phyloP scores from a whole-genome alignment of 2,797 vertebrate species.

The Lutjanus campechanus region DNA sequence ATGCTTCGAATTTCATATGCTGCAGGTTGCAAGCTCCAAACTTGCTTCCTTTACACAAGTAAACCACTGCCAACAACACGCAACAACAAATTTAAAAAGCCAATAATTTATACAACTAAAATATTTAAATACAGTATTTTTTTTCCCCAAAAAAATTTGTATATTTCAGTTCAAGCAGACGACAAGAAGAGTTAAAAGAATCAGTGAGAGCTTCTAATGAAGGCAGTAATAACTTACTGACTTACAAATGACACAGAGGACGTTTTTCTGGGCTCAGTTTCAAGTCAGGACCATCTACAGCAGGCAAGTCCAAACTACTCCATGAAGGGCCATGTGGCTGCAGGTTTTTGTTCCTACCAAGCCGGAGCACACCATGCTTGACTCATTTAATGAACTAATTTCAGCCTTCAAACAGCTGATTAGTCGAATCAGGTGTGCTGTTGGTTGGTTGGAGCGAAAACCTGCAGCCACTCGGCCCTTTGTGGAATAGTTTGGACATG shows the following conservation, averaged over 20 bases:
- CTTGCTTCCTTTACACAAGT: neutral
- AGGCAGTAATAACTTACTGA: slow-evolving; percentile 25
- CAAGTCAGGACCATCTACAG: neutral
- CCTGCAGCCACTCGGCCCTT: too few relatives aligned
- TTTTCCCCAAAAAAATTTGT: neutral
- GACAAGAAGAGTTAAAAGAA: neutral
- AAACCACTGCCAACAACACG: neutral
- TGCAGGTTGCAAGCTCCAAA: neutral
- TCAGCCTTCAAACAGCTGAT: too few relatives aligned
- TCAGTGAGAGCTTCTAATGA: neutral
- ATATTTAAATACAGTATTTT: neutral
- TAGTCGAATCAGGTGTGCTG: too few relatives aligned
- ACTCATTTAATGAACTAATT: too few relatives aligned
- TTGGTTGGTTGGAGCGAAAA: too few relatives aligned
- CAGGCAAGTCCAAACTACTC: too few relatives aligned
- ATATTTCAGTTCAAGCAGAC: neutral
- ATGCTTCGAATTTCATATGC: neutral
- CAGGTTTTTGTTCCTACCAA: too few relatives aligned
- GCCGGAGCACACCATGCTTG: too few relatives aligned
- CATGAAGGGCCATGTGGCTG: too few relatives aligned
- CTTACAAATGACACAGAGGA: slow-evolving; percentile 34
- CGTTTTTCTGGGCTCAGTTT: slow-evolving; percentile 26
- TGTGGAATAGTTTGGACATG: too few relatives aligned
- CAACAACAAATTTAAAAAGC: slow-evolving; percentile 7
- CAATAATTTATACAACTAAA: neutral